Evolutionary conservation across 2,113 vertebrate genomes (phyloP).

Genomic region (Sisor rabdophorus): DNA sequence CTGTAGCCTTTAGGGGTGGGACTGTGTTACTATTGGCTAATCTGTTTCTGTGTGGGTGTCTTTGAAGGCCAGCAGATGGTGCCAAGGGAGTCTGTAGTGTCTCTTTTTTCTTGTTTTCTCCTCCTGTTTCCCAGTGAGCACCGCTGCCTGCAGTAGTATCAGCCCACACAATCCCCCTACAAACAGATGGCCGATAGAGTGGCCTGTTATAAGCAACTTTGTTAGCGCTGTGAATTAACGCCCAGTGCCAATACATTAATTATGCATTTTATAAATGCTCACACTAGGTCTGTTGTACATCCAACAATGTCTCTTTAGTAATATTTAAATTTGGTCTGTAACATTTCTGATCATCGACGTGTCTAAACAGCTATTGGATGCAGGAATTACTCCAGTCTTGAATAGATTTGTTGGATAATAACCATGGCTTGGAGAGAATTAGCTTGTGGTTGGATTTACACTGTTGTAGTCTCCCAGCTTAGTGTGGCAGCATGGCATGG

Average conservation of each 20-base stretch:
- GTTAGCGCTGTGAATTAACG: conserved; percentile 30
- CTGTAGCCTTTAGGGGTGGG: conserved; percentile 50
- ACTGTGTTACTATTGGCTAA: conserved; percentile 68
- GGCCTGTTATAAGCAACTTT: conserved; percentile 34
- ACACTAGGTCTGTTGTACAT: not conserved
- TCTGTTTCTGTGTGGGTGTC: conserved; percentile 74
- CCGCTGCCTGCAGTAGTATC: conserved; percentile 17
- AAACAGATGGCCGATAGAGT: conserved; percentile 48
- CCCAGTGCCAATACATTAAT: conserved; percentile 42
- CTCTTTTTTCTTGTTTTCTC: conserved; percentile 12
- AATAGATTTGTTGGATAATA: conserved; percentile 12
- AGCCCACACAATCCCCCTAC: conserved; percentile 8
- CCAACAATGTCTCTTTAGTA: not conserved
- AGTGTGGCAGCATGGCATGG: conserved; percentile 17
- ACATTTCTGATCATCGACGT: not conserved
- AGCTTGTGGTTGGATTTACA: conserved; percentile 15
- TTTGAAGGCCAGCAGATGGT: conserved; percentile 88
- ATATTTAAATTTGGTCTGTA: not conserved
- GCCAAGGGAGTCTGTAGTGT: conserved; percentile 50
- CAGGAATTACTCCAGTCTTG: not conserved
- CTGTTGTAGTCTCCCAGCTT: conserved; percentile 5
- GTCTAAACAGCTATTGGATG: not conserved
- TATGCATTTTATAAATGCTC: conserved; percentile 36
- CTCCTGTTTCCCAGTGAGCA: conserved; percentile 28
- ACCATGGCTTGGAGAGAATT: not conserved